Percentiles rank a stretch among this genome's conserved stretches.
These are phyloP conservation scores for Punctoribates punctum DNA, from an alignment of 2,888 invertebrate genomes.

Conservation along the genomic window DNA sequence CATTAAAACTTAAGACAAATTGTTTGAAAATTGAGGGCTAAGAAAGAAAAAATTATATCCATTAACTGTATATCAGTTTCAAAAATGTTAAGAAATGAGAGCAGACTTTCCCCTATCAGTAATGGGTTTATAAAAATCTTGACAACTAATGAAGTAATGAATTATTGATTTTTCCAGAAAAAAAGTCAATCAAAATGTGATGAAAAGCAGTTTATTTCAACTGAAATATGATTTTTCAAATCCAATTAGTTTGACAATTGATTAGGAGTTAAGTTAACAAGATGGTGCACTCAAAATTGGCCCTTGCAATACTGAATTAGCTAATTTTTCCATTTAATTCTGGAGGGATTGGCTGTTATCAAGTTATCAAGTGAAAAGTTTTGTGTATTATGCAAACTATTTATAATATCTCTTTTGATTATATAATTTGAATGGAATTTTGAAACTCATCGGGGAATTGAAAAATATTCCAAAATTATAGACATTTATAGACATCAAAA, in stretches of 20 bases:
- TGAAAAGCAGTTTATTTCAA: background rate
- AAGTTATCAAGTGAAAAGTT: no score
- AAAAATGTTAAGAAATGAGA: conserved; percentile 1
- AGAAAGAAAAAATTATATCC: background rate
- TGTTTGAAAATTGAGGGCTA: conserved; percentile 23
- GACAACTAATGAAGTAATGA: conserved; percentile 26
- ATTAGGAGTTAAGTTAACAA: no score
- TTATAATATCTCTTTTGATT: no score
- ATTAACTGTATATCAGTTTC: background rate
- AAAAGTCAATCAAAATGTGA: background rate
- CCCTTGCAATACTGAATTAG: no score
- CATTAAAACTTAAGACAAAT: conserved; percentile 24
- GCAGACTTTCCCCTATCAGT: background rate
- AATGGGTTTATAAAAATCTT: conserved; percentile 17
- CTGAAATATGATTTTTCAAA: background rate
- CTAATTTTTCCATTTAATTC: no score
- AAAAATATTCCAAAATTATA: no score
- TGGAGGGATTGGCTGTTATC: no score
- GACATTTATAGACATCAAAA: background rate
- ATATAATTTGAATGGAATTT: no score
- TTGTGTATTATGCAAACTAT: no score
- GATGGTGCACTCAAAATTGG: no score
- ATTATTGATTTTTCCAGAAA: background rate
- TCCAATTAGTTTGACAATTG: no score
- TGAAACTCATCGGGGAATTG: no score